phyloP scores from a whole-genome alignment of 2,797 vertebrate species.

The Alauda arvensis region DNA sequence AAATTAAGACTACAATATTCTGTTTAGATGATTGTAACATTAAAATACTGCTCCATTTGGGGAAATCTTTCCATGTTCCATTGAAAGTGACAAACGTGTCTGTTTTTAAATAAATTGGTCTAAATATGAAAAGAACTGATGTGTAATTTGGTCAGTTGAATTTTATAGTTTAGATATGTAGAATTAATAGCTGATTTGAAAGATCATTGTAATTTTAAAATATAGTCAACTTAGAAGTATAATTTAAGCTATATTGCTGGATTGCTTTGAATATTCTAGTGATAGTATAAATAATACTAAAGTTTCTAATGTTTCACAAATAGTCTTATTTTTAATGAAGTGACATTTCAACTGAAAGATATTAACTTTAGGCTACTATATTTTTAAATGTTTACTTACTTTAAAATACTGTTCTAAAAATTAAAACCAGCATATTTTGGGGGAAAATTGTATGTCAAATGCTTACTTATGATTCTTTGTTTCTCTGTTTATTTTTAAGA shows the following conservation, averaged over 20 bases:
- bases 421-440: slow-evolving; percentile 3
- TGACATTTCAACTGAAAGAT: neutral
- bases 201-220: neutral
- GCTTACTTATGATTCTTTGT: slow-evolving; percentile 63
- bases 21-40: neutral
- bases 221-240: neutral
- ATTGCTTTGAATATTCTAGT: neutral
- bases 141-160: neutral
- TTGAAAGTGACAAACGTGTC: neutral
- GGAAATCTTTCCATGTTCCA: neutral
- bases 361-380: neutral
- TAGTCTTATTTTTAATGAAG: neutral
- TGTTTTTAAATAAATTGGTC: neutral
- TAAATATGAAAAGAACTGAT: neutral
- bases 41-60: neutral
- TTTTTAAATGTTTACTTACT: neutral
- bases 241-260: neutral
- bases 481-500: slow-evolving; percentile 84
- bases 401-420: slow-evolving; percentile 6
- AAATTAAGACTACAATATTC: neutral
- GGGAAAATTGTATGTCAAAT: slow-evolving; percentile 46
- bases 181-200: neutral
- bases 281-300: neutral
- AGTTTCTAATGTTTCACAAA: neutral
- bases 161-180: neutral